phyloP scores from a whole-genome alignment of 2,888 invertebrate species.

The Heliconius aoede region DNA sequence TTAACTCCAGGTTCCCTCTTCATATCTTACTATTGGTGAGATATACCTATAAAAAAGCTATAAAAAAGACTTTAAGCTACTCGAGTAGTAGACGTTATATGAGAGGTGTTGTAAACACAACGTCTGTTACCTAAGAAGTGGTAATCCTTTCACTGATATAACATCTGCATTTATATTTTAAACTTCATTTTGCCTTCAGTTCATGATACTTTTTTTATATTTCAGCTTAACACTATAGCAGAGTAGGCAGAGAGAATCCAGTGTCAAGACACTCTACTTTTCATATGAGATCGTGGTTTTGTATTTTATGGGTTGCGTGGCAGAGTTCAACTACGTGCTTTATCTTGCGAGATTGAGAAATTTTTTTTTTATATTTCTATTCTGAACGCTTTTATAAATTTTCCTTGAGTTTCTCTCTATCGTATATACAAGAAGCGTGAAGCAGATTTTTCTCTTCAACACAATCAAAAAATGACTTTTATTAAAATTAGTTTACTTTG shows the following conservation, averaged over 20 bases:
- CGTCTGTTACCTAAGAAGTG: conserved; percentile 40
- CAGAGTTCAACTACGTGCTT: too few relatives aligned
- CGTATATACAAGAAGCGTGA: too few relatives aligned
- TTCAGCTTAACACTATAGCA: background rate
- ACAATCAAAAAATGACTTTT: background rate
- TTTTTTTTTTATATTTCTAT: too few relatives aligned
- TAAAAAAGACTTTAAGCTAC: background rate
- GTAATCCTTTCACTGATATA: conserved; percentile 43
- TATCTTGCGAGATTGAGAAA: too few relatives aligned
- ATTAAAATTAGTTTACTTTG: background rate
- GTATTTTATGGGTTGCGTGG: background rate
- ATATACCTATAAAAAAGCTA: too few relatives aligned
- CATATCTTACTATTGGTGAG: too few relatives aligned
- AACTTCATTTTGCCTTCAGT: background rate
- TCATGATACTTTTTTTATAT: background rate
- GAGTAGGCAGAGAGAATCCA: background rate
- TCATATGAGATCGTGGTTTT: background rate
- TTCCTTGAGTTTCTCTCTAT: too few relatives aligned
- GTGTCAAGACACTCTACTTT: background rate
- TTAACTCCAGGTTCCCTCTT: too few relatives aligned
- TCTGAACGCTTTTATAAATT: too few relatives aligned
- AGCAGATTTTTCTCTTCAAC: background rate
- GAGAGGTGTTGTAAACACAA: conserved; percentile 40
- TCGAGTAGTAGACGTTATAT: conserved; percentile 36
- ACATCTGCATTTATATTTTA: background rate